A percentile compares a stretch with the other conserved stretches of the same genome.
Evolutionary conservation across 2,888 invertebrate species (phyloP).

Genomic region (Microctonus brassicae): DNA sequence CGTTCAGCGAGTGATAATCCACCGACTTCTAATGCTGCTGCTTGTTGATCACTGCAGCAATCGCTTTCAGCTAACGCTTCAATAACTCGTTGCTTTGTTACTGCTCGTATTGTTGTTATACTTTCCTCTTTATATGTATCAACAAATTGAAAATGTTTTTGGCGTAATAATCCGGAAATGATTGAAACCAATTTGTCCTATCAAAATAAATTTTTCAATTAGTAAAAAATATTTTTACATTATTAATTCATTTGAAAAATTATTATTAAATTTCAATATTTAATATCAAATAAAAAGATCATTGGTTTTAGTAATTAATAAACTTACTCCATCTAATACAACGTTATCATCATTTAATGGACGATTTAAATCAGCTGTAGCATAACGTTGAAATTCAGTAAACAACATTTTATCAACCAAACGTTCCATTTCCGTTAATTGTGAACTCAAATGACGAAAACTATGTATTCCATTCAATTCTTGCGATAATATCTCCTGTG

Average conservation of each 20-base stretch:
- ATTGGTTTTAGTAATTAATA: too few relatives aligned
- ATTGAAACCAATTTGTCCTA: slow-evolving; percentile 90
- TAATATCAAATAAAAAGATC: neutral
- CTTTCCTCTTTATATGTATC: slow-evolving; percentile 90
- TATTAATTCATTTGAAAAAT: too few relatives aligned
- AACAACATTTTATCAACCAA: slow-evolving; percentile 97
- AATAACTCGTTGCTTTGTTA: slow-evolving; percentile 90
- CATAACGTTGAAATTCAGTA: slow-evolving; percentile 93
- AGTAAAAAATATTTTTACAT: too few relatives aligned
- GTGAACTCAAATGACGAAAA: slow-evolving; percentile 95
- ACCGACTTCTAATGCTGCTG: slow-evolving; percentile 65
- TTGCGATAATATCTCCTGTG: slow-evolving; percentile 92
- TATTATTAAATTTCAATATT: neutral
- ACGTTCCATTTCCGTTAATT: slow-evolving; percentile 94
- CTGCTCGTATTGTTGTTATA: slow-evolving; percentile 87
- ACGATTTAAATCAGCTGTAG: slow-evolving; percentile 91
- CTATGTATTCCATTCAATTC: slow-evolving; percentile 94
- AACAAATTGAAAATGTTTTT: slow-evolving; percentile 90
- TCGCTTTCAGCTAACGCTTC: slow-evolving; percentile 78
- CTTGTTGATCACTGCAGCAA: slow-evolving; percentile 73
- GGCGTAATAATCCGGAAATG: slow-evolving; percentile 89
- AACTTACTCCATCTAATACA: slow-evolving; percentile 75
- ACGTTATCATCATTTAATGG: slow-evolving; percentile 76
- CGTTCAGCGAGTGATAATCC: slow-evolving; percentile 71
- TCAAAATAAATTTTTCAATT: too few relatives aligned